phyloP scores from a whole-genome alignment of 2,797 vertebrate species.

The Cyclopterus lumpus region DNA sequence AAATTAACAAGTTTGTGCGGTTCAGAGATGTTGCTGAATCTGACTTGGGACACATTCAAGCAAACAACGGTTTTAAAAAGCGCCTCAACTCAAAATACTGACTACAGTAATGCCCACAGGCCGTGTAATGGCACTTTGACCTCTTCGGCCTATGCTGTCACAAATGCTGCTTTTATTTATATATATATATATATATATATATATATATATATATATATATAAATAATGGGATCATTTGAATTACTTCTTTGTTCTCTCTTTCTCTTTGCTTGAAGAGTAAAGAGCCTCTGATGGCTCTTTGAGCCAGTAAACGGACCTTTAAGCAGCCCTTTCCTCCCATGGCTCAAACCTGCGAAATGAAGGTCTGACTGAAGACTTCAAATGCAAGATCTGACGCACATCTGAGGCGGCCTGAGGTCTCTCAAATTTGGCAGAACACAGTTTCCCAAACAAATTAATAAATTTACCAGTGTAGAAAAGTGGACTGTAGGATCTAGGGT shows the following conservation, averaged over 20 bases:
- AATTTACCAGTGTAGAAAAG: conserved; percentile 19
- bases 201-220: no score
- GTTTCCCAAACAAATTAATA: conserved; percentile 13
- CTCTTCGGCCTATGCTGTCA: conserved; percentile 34
- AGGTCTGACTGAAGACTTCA: conserved; percentile 41
- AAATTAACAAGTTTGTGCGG: neutral
- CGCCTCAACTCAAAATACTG: conserved; percentile 55
- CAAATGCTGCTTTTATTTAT: conserved; percentile 40
- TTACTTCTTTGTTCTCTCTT: neutral
- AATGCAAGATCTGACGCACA: conserved; percentile 12
- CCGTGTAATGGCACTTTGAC: conserved; percentile 78
- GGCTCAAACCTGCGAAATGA: conserved; percentile 38
- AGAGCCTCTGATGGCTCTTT: conserved; percentile 34
- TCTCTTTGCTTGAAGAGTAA: conserved; percentile 35
- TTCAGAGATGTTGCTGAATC: neutral
- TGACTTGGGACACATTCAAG: neutral
- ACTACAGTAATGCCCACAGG: conserved; percentile 52
- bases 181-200: no score
- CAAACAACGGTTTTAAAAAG: neutral
- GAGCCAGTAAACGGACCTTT: conserved; percentile 13
- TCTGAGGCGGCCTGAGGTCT: conserved; percentile 31
- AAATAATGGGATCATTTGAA: neutral
- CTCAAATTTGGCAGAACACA: conserved; percentile 27
- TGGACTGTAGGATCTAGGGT: conserved; percentile 5
- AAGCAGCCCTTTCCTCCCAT: conserved; percentile 59